These are phyloP conservation scores for Falco novaeseelandiae DNA, from an alignment of 2,797 vertebrate genomes.

Conservation along the genomic window DNA sequence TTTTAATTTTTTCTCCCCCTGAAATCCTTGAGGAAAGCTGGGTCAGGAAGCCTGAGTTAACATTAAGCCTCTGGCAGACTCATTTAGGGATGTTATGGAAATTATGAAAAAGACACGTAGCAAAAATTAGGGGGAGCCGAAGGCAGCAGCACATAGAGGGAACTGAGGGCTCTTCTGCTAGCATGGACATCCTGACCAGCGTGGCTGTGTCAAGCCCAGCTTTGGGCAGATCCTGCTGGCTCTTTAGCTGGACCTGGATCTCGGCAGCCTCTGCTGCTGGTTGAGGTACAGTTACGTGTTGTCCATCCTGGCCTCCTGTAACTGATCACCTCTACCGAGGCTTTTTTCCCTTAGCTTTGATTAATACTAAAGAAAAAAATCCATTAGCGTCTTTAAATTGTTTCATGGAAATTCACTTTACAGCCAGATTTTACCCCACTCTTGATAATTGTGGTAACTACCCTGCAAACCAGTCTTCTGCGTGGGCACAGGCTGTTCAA, in stretches of 20 bases:
- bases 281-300: not conserved
- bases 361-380: not conserved
- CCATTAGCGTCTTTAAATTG: not conserved
- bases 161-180: not conserved
- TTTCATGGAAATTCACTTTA: not conserved
- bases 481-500: not conserved
- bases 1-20: not conserved
- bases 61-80: not conserved
- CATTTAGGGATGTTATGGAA: not conserved
- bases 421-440: not conserved
- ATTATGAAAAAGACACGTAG: not conserved
- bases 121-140: not conserved
- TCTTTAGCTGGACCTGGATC: not conserved
- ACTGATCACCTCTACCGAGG: accelerated
- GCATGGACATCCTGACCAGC: accelerated
- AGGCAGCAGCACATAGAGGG: accelerated
- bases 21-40: not conserved
- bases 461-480: not conserved
- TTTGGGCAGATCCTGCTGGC: not conserved
- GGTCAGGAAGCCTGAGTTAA: not conserved
- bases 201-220: not conserved
- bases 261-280: not conserved
- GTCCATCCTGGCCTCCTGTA: not conserved
- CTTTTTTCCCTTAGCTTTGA: not conserved
- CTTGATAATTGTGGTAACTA: not conserved